Base-by-base conservation (phyloP, 2,797 vertebrate species). In the Diplodus puntazzo region DNA sequence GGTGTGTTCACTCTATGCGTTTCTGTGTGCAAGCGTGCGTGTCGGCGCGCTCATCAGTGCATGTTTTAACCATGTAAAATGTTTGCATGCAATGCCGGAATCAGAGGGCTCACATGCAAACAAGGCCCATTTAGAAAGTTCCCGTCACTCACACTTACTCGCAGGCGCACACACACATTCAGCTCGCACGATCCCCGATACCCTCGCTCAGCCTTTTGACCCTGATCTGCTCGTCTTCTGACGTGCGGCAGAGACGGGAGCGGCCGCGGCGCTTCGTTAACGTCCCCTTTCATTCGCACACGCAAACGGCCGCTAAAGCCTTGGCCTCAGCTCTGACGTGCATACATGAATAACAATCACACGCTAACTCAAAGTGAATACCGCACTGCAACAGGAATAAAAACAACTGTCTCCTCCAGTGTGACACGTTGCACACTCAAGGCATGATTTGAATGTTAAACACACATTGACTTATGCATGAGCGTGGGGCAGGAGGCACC, bases 401-500 rank as follows among this genome's bases (percentile, higher is more conserved):
- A 93, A 91, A 92, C 86, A 92, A 93, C 89, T 80, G 85, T 89
- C 89, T 89, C 73, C 87, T 69, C 57, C 69, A 71, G 77, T 87
- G 87, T 63, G 79, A 83, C 85, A 80, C 50, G 55, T 79, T 85
- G 79, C 50, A 66, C 76, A 86, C 77, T 81, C 55, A 57, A 82
- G 67, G 66, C 90, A 90, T 87, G 91, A 88, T 89, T 82, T 85
- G 87, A 93, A 94, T 95, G 90, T 89, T 94, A 94, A 95, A 89
- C 84, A 85, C 90, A 80, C 75, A 84, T 80, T 91, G 91, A 91
- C 87, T 89, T 90, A 90, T 94, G 90, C 78, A 87, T 90, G 91
- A 90, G 86, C 48, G 63, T 46, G 67, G 87, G 89, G 82, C 86
- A 88, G 79, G 79, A 92, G 86, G 69, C 89, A 89, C 77, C 80